phyloP scores from a whole-genome alignment of 2,113 vertebrate genomes.

The Periophthalmodon schlosseri region DNA sequence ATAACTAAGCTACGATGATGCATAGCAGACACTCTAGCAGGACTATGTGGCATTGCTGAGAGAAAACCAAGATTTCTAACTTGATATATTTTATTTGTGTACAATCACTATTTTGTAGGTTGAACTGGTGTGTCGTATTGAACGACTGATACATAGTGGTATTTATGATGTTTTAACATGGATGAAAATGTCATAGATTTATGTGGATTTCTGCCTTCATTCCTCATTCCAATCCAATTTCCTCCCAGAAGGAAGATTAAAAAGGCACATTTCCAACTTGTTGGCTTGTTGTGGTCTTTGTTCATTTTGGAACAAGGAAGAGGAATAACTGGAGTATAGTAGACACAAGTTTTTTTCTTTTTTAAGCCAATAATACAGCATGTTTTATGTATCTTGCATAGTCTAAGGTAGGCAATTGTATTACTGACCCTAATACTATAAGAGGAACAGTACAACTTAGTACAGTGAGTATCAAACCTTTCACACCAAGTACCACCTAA shows the following conservation, averaged over 20 bases:
- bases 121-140: conserved; percentile 66
- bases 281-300: conserved; percentile 24
- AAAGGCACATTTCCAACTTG: conserved; percentile 68
- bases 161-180: conserved; percentile 61
- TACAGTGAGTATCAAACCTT: no score
- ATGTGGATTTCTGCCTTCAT: conserved; percentile 70
- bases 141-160: conserved; percentile 65
- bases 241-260: conserved; percentile 60
- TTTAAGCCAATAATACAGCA: no score
- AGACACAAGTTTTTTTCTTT: no score
- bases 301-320: neutral
- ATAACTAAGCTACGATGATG: conserved; percentile 16
- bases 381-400: no score
- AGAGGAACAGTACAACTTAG: no score
- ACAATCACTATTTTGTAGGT: conserved; percentile 77
- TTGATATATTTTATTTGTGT: conserved; percentile 68
- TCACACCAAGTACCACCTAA: no score
- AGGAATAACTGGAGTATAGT: neutral
- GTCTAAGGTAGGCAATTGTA: no score
- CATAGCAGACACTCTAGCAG: conserved; percentile 29
- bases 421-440: no score
- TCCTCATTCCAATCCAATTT: conserved; percentile 61
- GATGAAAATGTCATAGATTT: conserved; percentile 55
- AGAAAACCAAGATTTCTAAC: conserved; percentile 60
- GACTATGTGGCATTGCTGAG: conserved; percentile 43